Evolutionary conservation across 2,113 vertebrate genomes (phyloP).

Genomic region (Reinhardtius hippoglossoides): DNA sequence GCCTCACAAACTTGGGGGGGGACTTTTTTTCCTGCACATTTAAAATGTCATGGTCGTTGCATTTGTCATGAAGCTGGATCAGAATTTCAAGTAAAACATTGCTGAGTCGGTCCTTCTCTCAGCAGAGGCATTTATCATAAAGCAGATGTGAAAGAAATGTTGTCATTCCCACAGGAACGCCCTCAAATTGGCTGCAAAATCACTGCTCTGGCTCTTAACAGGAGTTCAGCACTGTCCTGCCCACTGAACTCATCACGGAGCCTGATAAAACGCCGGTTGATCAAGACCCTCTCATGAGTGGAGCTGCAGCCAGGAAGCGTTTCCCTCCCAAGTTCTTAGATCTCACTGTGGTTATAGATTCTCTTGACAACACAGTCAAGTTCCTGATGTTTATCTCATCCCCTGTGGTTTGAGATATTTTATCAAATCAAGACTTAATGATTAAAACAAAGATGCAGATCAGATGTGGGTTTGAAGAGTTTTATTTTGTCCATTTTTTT

Average conservation of each 20-base stretch:
- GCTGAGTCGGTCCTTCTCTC: constrained; percentile 12
- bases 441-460: constrained; percentile 22
- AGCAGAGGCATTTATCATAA: constrained; percentile 36
- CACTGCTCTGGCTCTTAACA: no score
- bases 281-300: constrained; percentile 1
- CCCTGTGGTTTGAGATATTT: constrained; percentile 29
- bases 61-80: neutral
- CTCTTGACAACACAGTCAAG: constrained; percentile 23
- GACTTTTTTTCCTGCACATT: constrained; percentile 2
- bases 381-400: constrained; percentile 22
- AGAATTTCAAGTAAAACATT: constrained; percentile 10
- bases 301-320: constrained; percentile 9
- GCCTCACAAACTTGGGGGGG: neutral
- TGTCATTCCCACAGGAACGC: constrained; percentile 27
- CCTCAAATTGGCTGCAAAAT: constrained; percentile 39
- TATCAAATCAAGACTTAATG: constrained; percentile 13
- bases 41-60: neutral
- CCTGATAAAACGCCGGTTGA: constrained; percentile 51
- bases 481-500: neutral
- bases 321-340: constrained; percentile 42
- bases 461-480: neutral
- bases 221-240: constrained; percentile 18
- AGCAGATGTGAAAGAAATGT: constrained; percentile 17
- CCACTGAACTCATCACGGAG: constrained; percentile 21
- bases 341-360: constrained; percentile 8